Evolutionary conservation across 2,888 invertebrate species (phyloP), one percentile per base, ranked within the genome.

Genomic region (Diplazon laetatorius): DNA sequence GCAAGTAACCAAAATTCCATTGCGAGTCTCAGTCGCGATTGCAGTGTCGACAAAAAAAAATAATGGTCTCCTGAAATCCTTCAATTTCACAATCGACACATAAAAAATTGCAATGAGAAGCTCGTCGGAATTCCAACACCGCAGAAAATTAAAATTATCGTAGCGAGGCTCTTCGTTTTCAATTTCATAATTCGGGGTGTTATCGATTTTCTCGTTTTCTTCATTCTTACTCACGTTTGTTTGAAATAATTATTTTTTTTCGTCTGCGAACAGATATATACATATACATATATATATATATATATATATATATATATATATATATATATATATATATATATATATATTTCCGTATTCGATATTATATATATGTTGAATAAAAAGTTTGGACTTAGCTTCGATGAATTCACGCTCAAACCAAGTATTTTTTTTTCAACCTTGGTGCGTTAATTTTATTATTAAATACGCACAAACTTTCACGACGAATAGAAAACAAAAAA

Each of bases 361-460:
- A 46, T 35, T 59, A 72, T 70, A 69, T 70, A 59, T 69, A 69
- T 70, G 63, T 69, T 74, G 73, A 78, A 78, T 73, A 73, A 78
- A 55, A 55, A 52, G 39, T 73, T 59, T 44, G 65, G 69, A 14
- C 37, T n/a, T n/a, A 70, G 39, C 25, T 69, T 50, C 73, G 65
- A 16, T 39, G 25, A 42, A 57, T n/a, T 37, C n/a, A 52, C n/a
- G 6, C 37, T 65, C 12, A 20, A 30, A 3, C 10, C 14, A 8
- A 52, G 25, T 55, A 1, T 6, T 35, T 39, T 4, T 37, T 37
- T n/a, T 10, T 10, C 10, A 37, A 59, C 39, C 6, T 16, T 10
- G 16, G 59, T 12, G 39, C 37, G 59, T 12, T 16, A 25, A 37
- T 20, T 62, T 42, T 60, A 68, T 18, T 42, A 52, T 25, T 50